Evolutionary conservation across 2,888 invertebrate species (phyloP).

Genomic region (Tipula lateralis): DNA sequence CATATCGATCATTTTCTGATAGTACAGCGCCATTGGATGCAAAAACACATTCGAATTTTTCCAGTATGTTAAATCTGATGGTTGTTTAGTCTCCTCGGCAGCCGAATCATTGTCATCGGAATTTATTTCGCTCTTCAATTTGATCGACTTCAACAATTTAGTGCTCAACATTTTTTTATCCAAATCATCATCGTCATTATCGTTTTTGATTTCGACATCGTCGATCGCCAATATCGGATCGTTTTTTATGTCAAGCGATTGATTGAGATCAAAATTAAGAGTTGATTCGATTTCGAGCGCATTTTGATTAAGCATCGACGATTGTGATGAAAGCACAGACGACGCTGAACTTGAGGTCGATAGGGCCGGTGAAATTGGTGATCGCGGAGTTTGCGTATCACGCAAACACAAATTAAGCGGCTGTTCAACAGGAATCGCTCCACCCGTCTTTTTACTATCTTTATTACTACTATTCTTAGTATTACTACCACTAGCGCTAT

Average conservation of each 20-base stretch:
- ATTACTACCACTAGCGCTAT: neutral
- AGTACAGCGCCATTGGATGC: constrained; percentile 72
- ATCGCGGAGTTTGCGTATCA: constrained; percentile 51
- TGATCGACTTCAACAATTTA: neutral
- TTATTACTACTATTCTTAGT: neutral
- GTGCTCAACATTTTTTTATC: constrained; percentile 7
- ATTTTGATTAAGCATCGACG: neutral
- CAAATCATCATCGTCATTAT: neutral
- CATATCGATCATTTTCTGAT: constrained; percentile 63
- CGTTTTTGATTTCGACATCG: neutral
- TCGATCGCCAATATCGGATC: constrained; percentile 36
- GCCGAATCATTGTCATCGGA: constrained; percentile 47
- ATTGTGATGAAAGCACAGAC: neutral
- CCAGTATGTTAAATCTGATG: constrained; percentile 55
- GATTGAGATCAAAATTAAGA: neutral
- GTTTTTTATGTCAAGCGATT: constrained; percentile 2
- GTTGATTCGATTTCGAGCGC: neutral
- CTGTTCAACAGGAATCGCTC: constrained; percentile 52
- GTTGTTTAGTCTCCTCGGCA: constrained; percentile 46
- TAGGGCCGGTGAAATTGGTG: neutral
- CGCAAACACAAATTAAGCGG: constrained; percentile 79
- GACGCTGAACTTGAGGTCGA: neutral
- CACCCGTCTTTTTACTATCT: constrained; percentile 38
- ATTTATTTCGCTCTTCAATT: constrained; percentile 36
- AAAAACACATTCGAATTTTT: constrained; percentile 65